Conservation (phyloP, 2,888 invertebrate genomes). For the Stenurella melanura region DNA sequence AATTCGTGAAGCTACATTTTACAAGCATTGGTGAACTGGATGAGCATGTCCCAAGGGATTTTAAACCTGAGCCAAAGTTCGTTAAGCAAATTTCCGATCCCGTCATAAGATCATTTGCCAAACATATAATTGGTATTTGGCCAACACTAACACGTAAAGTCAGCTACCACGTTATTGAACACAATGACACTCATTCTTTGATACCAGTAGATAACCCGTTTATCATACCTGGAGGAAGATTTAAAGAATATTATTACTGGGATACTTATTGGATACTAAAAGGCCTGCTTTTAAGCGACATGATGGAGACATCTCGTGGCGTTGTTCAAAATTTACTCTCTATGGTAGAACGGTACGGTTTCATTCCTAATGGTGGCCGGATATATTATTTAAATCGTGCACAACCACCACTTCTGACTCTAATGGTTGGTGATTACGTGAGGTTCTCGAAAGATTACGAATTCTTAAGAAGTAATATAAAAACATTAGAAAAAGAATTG, state of each 20-base stretch:
- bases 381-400: conserved; percentile 73
- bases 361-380: conserved; percentile 61
- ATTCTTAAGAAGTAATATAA: conserved; percentile 78
- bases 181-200: conserved; percentile 71
- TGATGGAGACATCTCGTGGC: conserved; percentile 83
- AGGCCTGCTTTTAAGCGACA: conserved; percentile 85
- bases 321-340: conserved; percentile 86
- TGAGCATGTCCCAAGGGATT: conserved; percentile 78
- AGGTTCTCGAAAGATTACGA: conserved; percentile 78
- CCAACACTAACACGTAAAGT: conserved; percentile 78
- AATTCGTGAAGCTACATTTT: conserved; percentile 78
- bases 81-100: conserved; percentile 80
- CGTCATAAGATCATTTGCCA: conserved; percentile 76
- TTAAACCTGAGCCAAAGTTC: conserved; percentile 77
- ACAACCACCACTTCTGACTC: conserved; percentile 83
- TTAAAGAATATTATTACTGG: conserved; percentile 89
- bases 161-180: conserved; percentile 75
- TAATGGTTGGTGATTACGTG: conserved; percentile 78
- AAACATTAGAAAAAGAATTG: conserved; percentile 79
- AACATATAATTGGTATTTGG: conserved; percentile 79
- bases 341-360: conserved; percentile 79
- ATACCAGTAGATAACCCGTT: conserved; percentile 76
- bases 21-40: conserved; percentile 77
- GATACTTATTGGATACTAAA: conserved; percentile 92
- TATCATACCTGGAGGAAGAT: conserved; percentile 83